phyloP scores from a whole-genome alignment of 2,888 invertebrate species.

The Xestia rhomboidea region DNA sequence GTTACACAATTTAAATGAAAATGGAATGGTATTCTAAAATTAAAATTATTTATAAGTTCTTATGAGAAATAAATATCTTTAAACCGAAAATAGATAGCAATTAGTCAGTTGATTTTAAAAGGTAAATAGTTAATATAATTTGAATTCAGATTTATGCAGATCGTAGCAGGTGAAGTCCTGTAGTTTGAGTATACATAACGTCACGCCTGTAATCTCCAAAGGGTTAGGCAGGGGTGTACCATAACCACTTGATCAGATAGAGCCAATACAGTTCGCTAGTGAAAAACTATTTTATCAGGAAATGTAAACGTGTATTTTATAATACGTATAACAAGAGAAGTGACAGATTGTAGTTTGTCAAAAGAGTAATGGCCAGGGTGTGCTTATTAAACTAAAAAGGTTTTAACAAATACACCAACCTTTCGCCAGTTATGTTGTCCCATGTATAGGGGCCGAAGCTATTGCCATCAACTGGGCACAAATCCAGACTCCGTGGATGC shows the following conservation, averaged over 20 bases:
- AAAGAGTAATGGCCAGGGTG: too few relatives aligned
- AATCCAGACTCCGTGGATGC: neutral
- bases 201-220: neutral
- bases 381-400: too few relatives aligned
- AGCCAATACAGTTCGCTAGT: too few relatives aligned
- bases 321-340: too few relatives aligned
- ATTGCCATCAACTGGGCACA: neutral
- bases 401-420: too few relatives aligned
- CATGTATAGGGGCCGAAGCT: neutral
- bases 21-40: neutral
- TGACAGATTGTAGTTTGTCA: too few relatives aligned
- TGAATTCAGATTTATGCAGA: neutral
- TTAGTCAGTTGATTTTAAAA: neutral
- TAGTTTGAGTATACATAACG: neutral
- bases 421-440: neutral
- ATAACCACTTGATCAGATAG: too few relatives aligned
- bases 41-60: too few relatives aligned
- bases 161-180: neutral
- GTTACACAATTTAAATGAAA: neutral
- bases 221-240: neutral
- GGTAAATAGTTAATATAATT: neutral
- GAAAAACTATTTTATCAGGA: too few relatives aligned
- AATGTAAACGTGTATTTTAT: too few relatives aligned
- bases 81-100: too few relatives aligned
- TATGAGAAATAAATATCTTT: too few relatives aligned